A percentile compares a stretch with the other conserved stretches of the same genome.
phyloP scores from a whole-genome alignment of 1,140 invertebrate species.

The Trichonephila inaurata region DNA sequence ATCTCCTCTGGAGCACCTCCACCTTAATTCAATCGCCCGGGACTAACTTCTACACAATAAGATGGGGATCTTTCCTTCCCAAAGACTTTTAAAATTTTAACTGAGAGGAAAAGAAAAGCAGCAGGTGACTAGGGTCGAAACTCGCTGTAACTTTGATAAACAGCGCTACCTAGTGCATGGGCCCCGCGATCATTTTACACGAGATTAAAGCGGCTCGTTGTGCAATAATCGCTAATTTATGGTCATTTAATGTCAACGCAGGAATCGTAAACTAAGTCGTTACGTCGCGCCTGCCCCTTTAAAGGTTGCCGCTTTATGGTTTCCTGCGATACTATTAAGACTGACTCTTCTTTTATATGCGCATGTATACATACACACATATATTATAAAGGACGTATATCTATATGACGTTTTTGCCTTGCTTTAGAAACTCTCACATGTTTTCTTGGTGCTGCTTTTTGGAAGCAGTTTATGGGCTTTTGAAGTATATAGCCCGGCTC shows the following conservation, averaged over 20 bases:
- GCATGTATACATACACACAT: slow-evolving; percentile 62
- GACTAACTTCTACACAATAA: slow-evolving; percentile 23
- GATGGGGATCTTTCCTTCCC: background rate
- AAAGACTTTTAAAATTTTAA: slow-evolving; percentile 54
- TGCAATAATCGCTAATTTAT: slow-evolving; percentile 77
- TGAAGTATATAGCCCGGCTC: slow-evolving; percentile 62
- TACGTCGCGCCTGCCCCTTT: slow-evolving; percentile 59
- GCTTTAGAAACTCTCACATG: background rate
- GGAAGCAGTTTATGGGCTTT: slow-evolving; percentile 33
- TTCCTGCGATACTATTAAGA: slow-evolving; percentile 72
- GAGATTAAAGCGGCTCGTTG: slow-evolving; percentile 75
- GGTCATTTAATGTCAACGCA: slow-evolving; percentile 76
- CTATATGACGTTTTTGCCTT: slow-evolving; percentile 40
- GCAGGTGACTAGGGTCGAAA: slow-evolving; percentile 36
- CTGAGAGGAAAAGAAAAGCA: slow-evolving; percentile 5
- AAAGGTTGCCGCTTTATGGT: slow-evolving; percentile 69
- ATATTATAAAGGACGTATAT: slow-evolving; percentile 60
- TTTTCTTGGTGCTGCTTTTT: background rate
- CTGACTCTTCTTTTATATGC: slow-evolving; percentile 58
- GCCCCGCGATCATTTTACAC: slow-evolving; percentile 73
- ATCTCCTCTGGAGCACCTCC: slow-evolving; percentile 6
- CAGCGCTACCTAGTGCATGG: slow-evolving; percentile 43
- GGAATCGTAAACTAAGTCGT: slow-evolving; percentile 75
- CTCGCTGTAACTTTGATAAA: slow-evolving; percentile 73
- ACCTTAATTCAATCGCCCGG: slow-evolving; percentile 17